Evolutionary conservation across 2,797 vertebrate species (phyloP).

Genomic region (Salarias fasciatus): DNA sequence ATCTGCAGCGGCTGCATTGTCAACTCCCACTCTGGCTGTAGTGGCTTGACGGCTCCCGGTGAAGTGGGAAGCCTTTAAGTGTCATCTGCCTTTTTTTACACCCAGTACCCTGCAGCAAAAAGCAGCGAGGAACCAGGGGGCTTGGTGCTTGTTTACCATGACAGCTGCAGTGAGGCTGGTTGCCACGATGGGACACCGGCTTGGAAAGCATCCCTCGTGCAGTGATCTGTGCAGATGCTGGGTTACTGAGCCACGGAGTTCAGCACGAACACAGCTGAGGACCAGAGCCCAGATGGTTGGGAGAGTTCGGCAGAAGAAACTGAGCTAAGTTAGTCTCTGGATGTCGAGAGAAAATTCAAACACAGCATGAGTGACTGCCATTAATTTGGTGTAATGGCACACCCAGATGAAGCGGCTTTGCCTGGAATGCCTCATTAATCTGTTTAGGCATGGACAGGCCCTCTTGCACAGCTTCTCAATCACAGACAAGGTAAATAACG

Average conservation of each 20-base stretch:
- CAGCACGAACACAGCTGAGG: slow-evolving; percentile 64
- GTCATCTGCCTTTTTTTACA: slow-evolving; percentile 67
- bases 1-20: slow-evolving; percentile 71
- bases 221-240: slow-evolving; percentile 59
- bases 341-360: slow-evolving; percentile 24
- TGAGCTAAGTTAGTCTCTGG: slow-evolving; percentile 39
- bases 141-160: slow-evolving; percentile 66
- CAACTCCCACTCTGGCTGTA: slow-evolving; percentile 60
- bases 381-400: slow-evolving; percentile 28
- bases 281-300: slow-evolving; percentile 56
- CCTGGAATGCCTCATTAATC: slow-evolving; percentile 52
- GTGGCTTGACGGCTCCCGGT: slow-evolving; percentile 60
- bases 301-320: slow-evolving; percentile 38
- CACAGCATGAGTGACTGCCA: slow-evolving; percentile 8
- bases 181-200: slow-evolving; percentile 51
- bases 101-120: slow-evolving; percentile 52
- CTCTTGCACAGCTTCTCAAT: no score
- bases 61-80: slow-evolving; percentile 64
- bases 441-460: slow-evolving; percentile 1
- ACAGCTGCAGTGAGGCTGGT: slow-evolving; percentile 72
- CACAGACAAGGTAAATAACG: not conserved
- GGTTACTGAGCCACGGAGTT: slow-evolving; percentile 49
- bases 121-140: slow-evolving; percentile 37
- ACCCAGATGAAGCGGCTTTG: slow-evolving; percentile 13
- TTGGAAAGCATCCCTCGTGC: slow-evolving; percentile 55